phyloP scores from a whole-genome alignment of 2,113 vertebrate species.

The Perca schrenkii region DNA sequence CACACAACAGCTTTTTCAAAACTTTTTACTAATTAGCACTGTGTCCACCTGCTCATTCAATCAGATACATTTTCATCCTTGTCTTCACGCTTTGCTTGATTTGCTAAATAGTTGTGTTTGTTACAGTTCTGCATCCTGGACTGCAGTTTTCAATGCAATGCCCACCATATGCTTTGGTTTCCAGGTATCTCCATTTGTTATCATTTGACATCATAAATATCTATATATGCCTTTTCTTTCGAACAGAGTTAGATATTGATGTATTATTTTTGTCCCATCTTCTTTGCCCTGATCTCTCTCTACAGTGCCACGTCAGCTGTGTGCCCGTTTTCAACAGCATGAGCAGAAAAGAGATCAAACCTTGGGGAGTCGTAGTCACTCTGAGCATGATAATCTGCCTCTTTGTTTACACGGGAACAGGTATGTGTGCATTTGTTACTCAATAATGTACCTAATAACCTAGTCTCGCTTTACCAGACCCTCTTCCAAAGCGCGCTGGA shows the following conservation, averaged over 20 bases:
- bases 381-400: conserved; percentile 94
- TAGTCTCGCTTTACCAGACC: too few relatives aligned
- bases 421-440: conserved; percentile 69
- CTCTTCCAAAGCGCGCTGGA: too few relatives aligned
- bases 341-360: conserved; percentile 87
- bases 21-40: neutral
- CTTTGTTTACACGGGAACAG: conserved; percentile 96
- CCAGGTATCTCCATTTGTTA: conserved; percentile 85
- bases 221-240: neutral
- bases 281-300: neutral
- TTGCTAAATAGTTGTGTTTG: conserved; percentile 58
- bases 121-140: conserved; percentile 91
- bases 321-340: conserved; percentile 98
- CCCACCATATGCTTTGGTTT: conserved; percentile 97
- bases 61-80: neutral
- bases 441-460: neutral
- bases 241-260: neutral
- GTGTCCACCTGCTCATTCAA: conserved; percentile 8
- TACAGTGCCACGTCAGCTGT: conserved; percentile 95
- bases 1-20: neutral
- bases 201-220: conserved; percentile 21
- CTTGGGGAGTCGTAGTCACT: conserved; percentile 93
- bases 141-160: conserved; percentile 92
- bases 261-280: neutral
- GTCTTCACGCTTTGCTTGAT: conserved; percentile 28